Evolutionary conservation across 2,888 invertebrate genomes (phyloP).

Genomic region (Mesorhabditis belari): DNA sequence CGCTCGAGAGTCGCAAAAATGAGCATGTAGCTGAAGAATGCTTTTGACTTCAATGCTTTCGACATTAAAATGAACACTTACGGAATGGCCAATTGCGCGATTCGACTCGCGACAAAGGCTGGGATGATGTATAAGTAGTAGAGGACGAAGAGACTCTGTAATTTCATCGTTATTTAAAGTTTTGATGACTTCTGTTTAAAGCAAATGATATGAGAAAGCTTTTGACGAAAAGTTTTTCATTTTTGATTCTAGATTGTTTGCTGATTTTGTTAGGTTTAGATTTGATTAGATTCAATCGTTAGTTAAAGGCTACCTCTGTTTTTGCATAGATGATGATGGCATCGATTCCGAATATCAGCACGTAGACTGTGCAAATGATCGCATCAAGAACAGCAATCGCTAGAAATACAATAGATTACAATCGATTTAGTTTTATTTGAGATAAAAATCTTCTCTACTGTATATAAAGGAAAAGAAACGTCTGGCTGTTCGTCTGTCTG

Average conservation of each 20-base stretch:
- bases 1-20: constrained; percentile 51
- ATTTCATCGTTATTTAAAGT: not conserved
- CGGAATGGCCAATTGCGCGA: constrained; percentile 46
- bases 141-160: constrained; percentile 38
- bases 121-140: constrained; percentile 50
- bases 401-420: no score
- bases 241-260: not conserved
- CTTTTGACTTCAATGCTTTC: no score
- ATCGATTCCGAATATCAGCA: constrained; percentile 46
- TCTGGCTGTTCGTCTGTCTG: no score
- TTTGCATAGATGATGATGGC: constrained; percentile 40
- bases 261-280: not conserved
- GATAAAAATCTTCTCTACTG: no score
- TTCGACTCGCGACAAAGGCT: constrained; percentile 34
- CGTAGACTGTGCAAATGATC: constrained; percentile 44
- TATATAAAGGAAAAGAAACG: no score
- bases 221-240: not conserved
- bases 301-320: constrained; percentile 21
- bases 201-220: not conserved
- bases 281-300: not conserved
- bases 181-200: not conserved
- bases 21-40: no score
- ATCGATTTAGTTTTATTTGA: not conserved
- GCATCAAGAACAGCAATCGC: constrained; percentile 26
- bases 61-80: constrained; percentile 52